These are phyloP conservation scores for Sebastes iracundus DNA, from an alignment of 2,797 vertebrate genomes.

Conservation along the genomic window DNA sequence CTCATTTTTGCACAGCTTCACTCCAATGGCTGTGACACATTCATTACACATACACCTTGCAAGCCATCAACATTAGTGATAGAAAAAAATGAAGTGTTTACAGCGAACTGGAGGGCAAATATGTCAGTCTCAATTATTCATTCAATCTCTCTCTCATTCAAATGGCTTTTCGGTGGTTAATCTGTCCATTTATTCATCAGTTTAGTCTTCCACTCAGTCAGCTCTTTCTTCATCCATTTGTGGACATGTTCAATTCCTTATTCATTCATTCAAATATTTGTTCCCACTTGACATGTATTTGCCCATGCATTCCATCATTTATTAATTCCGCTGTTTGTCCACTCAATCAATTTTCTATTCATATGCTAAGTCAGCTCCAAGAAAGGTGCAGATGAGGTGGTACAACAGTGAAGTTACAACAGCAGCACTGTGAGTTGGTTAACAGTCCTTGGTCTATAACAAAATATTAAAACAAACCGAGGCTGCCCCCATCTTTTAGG, in stretches of 20 bases:
- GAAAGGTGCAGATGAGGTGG: slow-evolving; percentile 10
- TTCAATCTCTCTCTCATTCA: slow-evolving; percentile 17
- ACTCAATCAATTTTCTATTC: slow-evolving; percentile 28
- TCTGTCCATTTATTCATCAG: slow-evolving; percentile 39
- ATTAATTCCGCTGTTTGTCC: slow-evolving; percentile 27
- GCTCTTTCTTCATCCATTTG: slow-evolving; percentile 26
- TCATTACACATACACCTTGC: neutral
- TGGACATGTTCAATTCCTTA: slow-evolving; percentile 17
- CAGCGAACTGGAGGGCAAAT: slow-evolving; percentile 13
- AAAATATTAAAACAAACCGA: neutral
- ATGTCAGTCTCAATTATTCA: slow-evolving; percentile 47
- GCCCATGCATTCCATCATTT: slow-evolving; percentile 2
- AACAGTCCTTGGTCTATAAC: neutral
- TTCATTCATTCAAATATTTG: slow-evolving; percentile 43
- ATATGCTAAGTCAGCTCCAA: slow-evolving; percentile 20
- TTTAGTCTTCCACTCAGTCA: slow-evolving; percentile 27
- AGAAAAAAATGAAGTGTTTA: neutral
- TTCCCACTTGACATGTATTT: slow-evolving; percentile 33
- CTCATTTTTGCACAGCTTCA: neutral
- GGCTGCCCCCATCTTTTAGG: neutral
- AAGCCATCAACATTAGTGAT: neutral
- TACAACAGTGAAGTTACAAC: neutral
- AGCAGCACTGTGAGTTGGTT: neutral
- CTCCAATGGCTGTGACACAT: neutral
- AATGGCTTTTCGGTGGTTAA: slow-evolving; percentile 35